These are phyloP conservation scores for Bombyx mandarina DNA, from an alignment of 1,140 invertebrate species.

Conservation along the genomic window DNA sequence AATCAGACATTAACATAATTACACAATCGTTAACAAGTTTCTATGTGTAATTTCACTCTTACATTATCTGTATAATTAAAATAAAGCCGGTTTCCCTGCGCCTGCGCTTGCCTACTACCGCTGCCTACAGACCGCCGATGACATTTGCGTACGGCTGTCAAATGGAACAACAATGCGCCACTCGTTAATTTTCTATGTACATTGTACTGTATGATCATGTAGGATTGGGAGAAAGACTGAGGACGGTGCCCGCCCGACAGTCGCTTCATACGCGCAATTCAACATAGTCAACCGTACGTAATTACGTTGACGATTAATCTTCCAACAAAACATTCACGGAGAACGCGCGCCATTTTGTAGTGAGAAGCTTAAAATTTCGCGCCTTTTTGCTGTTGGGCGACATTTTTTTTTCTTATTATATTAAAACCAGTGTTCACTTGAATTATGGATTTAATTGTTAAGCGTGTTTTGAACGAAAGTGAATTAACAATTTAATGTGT, in stretches of 20 bases:
- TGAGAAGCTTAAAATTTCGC: constrained; percentile 24
- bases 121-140: background rate
- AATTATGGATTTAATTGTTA: constrained; percentile 18
- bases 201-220: constrained; percentile 43
- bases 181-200: constrained; percentile 46
- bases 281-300: constrained; percentile 64
- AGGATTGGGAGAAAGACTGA: constrained; percentile 64
- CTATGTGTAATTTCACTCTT: constrained; percentile 13
- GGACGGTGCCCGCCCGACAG: constrained; percentile 48
- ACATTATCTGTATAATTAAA: no score
- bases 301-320: constrained; percentile 23
- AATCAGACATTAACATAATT: constrained; percentile 9
- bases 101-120: no score
- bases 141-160: constrained; percentile 20
- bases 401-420: no score
- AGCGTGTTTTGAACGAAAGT: constrained; percentile 54
- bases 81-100: no score
- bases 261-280: constrained; percentile 60
- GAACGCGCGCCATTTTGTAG: constrained; percentile 18
- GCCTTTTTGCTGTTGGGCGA: constrained; percentile 24
- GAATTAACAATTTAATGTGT: constrained; percentile 52
- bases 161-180: constrained; percentile 25
- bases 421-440: no score
- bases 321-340: constrained; percentile 22
- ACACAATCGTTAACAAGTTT: constrained; percentile 9